Conservation (phyloP, 2,888 invertebrate genomes). For the Prostheceraeus crozeri region DNA sequence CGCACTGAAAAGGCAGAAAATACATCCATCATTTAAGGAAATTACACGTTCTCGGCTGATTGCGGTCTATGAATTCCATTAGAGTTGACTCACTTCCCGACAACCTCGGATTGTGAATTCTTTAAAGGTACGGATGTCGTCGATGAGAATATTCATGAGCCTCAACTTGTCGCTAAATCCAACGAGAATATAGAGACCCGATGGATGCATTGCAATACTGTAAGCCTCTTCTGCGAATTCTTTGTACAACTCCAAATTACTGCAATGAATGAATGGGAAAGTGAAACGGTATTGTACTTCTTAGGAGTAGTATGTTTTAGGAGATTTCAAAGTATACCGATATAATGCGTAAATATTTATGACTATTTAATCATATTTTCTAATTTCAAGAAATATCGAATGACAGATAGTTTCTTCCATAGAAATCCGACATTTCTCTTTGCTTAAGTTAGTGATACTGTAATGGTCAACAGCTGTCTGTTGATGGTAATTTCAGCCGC, state of each 20-base stretch:
- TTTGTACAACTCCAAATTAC: constrained; percentile 66
- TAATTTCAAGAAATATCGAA: no score
- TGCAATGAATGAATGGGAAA: no score
- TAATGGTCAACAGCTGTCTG: no score
- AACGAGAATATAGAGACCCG: constrained; percentile 73
- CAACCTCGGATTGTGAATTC: constrained; percentile 71
- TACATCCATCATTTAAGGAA: neutral
- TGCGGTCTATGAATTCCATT: neutral
- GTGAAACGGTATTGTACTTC: constrained; percentile 43
- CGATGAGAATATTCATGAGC: constrained; percentile 76
- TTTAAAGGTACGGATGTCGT: constrained; percentile 68
- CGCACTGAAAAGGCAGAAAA: constrained; percentile 57
- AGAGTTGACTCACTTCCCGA: constrained; percentile 59
- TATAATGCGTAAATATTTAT: no score
- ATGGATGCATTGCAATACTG: constrained; percentile 69
- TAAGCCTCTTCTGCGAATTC: constrained; percentile 73
- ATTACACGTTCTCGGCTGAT: neutral
- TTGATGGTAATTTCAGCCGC: no score
- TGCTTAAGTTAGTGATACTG: no score
- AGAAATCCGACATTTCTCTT: no score
- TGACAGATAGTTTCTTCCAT: no score
- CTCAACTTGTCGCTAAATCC: constrained; percentile 84
- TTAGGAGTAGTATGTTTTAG: no score
- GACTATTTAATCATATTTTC: no score
- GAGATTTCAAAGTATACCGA: no score